Percentiles rank a stretch among this genome's conserved stretches.
Evolutionary conservation across 2,797 vertebrate genomes (phyloP).

Genomic region (Oreonectes daqikongensis): DNA sequence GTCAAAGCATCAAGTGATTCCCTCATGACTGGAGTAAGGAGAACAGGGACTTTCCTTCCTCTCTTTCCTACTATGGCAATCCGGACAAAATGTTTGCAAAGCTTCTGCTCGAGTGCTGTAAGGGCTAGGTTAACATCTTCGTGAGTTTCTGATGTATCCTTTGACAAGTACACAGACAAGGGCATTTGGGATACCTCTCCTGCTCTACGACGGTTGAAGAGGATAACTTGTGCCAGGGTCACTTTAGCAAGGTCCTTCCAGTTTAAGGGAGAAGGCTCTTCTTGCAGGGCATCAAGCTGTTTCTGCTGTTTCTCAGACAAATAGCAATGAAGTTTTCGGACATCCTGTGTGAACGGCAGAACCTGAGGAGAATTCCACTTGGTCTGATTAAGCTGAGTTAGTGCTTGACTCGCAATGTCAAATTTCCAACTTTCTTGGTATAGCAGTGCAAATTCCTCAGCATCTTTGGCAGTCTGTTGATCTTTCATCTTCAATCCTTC

Average conservation of each 20-base stretch:
- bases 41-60: slow-evolving; percentile 29
- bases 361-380: slow-evolving; percentile 52
- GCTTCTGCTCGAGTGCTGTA: slow-evolving; percentile 49
- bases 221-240: slow-evolving; percentile 43
- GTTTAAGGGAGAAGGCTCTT: slow-evolving; percentile 21
- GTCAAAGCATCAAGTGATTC: neutral
- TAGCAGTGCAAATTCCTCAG: neutral
- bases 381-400: neutral
- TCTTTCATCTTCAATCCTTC: neutral
- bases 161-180: slow-evolving; percentile 37
- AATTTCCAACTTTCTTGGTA: slow-evolving; percentile 12
- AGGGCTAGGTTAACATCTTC: slow-evolving; percentile 49
- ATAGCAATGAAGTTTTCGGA: slow-evolving; percentile 33
- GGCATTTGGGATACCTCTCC: slow-evolving; percentile 51
- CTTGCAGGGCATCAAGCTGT: neutral
- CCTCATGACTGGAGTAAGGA: slow-evolving; percentile 14
- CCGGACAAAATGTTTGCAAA: slow-evolving; percentile 16
- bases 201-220: slow-evolving; percentile 39
- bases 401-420: neutral
- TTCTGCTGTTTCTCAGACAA: slow-evolving; percentile 35
- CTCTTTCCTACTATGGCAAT: slow-evolving; percentile 24
- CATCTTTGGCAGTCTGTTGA: slow-evolving; percentile 6
- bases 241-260: slow-evolving; percentile 50
- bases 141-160: slow-evolving; percentile 36
- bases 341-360: slow-evolving; percentile 54